Conservation (phyloP, 2,888 invertebrate species). For the Mimachlamys varia region DNA sequence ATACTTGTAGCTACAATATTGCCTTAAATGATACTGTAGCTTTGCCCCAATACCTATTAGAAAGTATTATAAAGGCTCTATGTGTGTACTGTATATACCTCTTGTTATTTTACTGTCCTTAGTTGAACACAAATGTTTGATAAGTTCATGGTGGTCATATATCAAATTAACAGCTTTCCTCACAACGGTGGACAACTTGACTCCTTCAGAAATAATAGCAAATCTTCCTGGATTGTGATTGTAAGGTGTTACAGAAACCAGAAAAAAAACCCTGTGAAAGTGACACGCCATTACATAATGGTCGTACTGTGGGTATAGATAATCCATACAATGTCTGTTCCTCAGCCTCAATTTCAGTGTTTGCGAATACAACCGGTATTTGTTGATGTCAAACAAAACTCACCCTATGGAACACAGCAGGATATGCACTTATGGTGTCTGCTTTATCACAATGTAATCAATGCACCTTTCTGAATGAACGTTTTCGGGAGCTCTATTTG, state of each 20-base stretch:
- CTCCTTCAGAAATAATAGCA: neutral
- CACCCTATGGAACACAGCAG: neutral
- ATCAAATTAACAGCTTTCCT: neutral
- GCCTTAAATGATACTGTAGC: neutral
- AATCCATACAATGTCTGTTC: neutral
- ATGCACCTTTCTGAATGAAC: neutral
- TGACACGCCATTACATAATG: constrained; percentile 6
- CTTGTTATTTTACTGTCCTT: neutral
- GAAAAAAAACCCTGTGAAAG: neutral
- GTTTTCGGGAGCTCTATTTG: neutral
- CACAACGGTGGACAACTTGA: neutral
- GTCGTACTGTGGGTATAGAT: neutral
- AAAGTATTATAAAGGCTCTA: neutral
- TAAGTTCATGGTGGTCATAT: constrained; percentile 12
- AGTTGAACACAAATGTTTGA: neutral
- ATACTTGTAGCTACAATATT: neutral
- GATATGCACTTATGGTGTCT: neutral
- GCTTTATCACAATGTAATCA: neutral
- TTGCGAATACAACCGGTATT: neutral
- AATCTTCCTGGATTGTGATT: neutral
- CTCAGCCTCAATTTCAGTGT: constrained; percentile 14
- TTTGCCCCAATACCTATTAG: neutral
- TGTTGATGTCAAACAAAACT: constrained; percentile 14
- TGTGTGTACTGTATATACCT: neutral
- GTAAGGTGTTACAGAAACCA: neutral